Conservation (phyloP, 2,888 invertebrate species). For the Troides oblongomaculatus region DNA sequence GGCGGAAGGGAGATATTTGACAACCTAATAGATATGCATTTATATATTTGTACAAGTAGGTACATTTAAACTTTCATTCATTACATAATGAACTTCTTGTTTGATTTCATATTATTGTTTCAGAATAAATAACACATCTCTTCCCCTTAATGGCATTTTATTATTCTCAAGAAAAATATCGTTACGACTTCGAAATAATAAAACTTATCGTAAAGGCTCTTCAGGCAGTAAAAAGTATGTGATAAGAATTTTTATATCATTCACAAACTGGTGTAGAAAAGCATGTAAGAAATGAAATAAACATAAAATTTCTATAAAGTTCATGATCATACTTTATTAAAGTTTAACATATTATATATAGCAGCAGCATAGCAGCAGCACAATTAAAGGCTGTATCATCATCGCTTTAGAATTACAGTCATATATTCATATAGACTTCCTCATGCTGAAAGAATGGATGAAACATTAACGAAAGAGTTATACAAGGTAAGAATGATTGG, state of each 20-base stretch:
- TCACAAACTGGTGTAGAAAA: neutral
- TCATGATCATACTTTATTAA: neutral
- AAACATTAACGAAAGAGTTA: too few species aligned
- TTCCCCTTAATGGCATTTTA: neutral
- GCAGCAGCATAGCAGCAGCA: neutral
- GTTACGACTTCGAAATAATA: neutral
- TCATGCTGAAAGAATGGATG: too few species aligned
- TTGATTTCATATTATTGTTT: neutral
- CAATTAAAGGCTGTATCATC: neutral
- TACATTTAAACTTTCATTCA: too few species aligned
- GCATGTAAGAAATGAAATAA: neutral
- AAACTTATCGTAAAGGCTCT: neutral
- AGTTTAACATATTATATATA: too few species aligned
- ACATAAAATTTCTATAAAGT: neutral
- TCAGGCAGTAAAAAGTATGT: constrained; percentile 1
- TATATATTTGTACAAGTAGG: too few species aligned
- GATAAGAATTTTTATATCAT: neutral
- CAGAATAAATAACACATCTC: neutral
- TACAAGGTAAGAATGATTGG: too few species aligned
- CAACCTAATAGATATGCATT: too few species aligned
- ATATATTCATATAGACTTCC: too few species aligned
- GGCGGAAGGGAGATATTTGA: too few species aligned
- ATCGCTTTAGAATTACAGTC: neutral
- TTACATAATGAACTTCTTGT: too few species aligned
- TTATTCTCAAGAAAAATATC: neutral